A percentile compares a stretch with the other conserved stretches of the same genome.
Evolutionary conservation across 2,888 invertebrate genomes (phyloP).

Genomic region (Callimorpha dominula): DNA sequence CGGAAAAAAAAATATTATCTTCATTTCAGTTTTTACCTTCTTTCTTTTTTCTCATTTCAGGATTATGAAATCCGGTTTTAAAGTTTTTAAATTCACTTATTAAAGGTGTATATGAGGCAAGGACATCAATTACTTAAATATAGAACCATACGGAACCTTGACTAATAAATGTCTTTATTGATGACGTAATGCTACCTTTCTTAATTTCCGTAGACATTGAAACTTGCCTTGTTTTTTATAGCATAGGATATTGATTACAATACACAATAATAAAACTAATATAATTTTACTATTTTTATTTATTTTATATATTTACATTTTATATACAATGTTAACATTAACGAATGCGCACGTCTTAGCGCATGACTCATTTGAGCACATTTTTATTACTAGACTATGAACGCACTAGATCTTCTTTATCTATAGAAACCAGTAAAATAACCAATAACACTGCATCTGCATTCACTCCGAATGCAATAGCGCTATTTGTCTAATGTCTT

Average conservation of each 20-base stretch:
- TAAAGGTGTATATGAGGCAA: background rate
- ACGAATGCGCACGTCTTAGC: slow-evolving; percentile 67
- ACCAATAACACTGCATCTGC: too few relatives aligned
- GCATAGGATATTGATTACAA: background rate
- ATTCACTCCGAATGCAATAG: background rate
- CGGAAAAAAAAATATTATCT: too few relatives aligned
- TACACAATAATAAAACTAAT: slow-evolving; percentile 35
- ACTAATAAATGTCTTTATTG: background rate
- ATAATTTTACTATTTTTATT: slow-evolving; percentile 79
- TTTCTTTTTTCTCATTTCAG: too few relatives aligned
- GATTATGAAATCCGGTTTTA: background rate
- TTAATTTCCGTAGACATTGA: background rate
- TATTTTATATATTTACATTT: slow-evolving; percentile 83
- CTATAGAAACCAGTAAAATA: background rate
- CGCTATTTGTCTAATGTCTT: background rate
- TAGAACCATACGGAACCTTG: background rate
- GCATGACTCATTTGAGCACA: slow-evolving; percentile 79
- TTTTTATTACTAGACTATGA: slow-evolving; percentile 47
- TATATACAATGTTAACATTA: slow-evolving; percentile 81
- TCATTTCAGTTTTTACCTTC: too few relatives aligned
- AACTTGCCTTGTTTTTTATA: too few relatives aligned
- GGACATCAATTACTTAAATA: background rate
- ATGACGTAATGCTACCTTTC: background rate
- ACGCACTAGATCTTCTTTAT: slow-evolving; percentile 35
- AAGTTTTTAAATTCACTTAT: background rate